These are phyloP conservation scores for Netelia inedita DNA, from an alignment of 2,888 invertebrate species.

Conservation along the genomic window DNA sequence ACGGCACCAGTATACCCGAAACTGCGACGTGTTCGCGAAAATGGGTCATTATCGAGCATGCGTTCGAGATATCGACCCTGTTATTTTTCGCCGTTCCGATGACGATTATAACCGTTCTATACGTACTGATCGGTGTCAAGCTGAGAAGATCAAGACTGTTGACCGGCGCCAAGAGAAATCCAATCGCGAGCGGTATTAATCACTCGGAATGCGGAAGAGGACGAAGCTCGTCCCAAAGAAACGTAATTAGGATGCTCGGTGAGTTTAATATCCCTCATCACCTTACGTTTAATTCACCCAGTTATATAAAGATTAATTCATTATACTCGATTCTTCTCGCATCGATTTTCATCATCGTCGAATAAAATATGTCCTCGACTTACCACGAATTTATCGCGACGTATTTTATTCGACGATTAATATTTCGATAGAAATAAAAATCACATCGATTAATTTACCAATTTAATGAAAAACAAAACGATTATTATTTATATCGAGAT, in stretches of 20 bases:
- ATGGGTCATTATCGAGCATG: slow-evolving; percentile 88
- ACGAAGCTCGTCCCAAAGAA: slow-evolving; percentile 86
- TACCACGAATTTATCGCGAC: no score
- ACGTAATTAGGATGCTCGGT: slow-evolving; percentile 93
- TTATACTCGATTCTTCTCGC: neutral
- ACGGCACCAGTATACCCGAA: slow-evolving; percentile 83
- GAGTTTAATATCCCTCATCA: slow-evolving; percentile 82
- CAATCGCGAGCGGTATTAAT: slow-evolving; percentile 87
- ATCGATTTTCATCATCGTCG: neutral
- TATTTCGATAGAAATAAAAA: no score
- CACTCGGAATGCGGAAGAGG: slow-evolving; percentile 84
- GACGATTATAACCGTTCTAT: slow-evolving; percentile 94
- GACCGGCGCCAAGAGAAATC: slow-evolving; percentile 86
- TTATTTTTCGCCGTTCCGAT: slow-evolving; percentile 95
- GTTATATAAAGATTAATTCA: neutral
- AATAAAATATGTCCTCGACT: no score
- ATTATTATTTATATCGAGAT: no score
- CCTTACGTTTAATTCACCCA: neutral
- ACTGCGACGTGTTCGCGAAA: slow-evolving; percentile 88
- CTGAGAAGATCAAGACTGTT: slow-evolving; percentile 87
- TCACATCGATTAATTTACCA: no score
- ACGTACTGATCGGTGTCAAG: slow-evolving; percentile 91
- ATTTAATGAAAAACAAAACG: no score
- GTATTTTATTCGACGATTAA: no score
- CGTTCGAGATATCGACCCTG: slow-evolving; percentile 92